A percentile compares a stretch with the other conserved stretches of the same genome.
Conservation (phyloP, 2,888 invertebrate genomes). For the Pyrochroa serraticornis region DNA sequence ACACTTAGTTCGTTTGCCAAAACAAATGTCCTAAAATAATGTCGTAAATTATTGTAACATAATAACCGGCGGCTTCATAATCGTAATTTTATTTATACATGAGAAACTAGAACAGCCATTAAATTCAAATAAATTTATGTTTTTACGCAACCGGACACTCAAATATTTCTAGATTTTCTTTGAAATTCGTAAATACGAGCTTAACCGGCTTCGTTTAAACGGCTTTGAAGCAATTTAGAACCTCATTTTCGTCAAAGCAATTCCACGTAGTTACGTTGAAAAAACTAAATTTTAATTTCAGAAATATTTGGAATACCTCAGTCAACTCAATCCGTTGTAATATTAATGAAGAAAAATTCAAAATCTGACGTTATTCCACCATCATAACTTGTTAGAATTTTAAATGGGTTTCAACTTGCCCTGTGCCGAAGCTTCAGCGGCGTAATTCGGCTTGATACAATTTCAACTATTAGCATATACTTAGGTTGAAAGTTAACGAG, state of each 20-base stretch:
- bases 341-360: too few relatives aligned
- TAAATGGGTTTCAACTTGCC: too few relatives aligned
- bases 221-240: too few relatives aligned
- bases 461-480: constrained; percentile 30
- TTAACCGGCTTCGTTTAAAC: neutral
- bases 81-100: constrained; percentile 19
- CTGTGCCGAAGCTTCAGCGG: too few relatives aligned
- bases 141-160: constrained; percentile 13
- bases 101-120: constrained; percentile 20
- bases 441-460: neutral
- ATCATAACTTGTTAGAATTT: too few relatives aligned
- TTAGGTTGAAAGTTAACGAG: constrained; percentile 25
- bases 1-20: constrained; percentile 26
- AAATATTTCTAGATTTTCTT: constrained; percentile 3
- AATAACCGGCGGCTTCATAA: constrained; percentile 18
- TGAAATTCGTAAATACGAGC: constrained; percentile 3
- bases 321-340: too few relatives aligned
- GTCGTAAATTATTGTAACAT: constrained; percentile 27
- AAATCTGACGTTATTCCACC: too few relatives aligned
- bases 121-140: constrained; percentile 27
- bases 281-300: too few relatives aligned
- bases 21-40: constrained; percentile 28
- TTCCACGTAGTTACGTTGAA: too few relatives aligned
- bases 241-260: too few relatives aligned
- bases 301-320: too few relatives aligned